These are phyloP conservation scores for Theristus sp. DNA, from an alignment of 2,888 invertebrate genomes.

Conservation along the genomic window DNA sequence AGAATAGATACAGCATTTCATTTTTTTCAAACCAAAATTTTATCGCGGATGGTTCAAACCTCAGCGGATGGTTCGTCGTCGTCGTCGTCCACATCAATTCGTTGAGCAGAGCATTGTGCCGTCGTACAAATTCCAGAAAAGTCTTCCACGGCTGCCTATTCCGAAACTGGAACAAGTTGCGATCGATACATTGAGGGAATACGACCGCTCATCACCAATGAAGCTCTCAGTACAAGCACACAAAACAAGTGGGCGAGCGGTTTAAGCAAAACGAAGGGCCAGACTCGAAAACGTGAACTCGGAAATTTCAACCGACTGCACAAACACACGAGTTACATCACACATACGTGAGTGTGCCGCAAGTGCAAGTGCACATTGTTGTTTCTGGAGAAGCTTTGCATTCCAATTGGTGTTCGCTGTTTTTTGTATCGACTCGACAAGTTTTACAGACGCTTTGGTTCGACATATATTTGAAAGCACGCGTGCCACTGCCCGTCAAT, in stretches of 20 bases:
- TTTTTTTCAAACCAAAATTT: too few relatives aligned
- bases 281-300: slow-evolving; percentile 20
- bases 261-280: slow-evolving; percentile 42
- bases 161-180: slow-evolving; percentile 66
- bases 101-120: slow-evolving; percentile 66
- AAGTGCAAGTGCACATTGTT: neutral
- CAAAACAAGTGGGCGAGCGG: slow-evolving; percentile 35
- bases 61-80: too few relatives aligned
- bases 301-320: slow-evolving; percentile 46
- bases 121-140: slow-evolving; percentile 80
- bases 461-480: slow-evolving; percentile 71
- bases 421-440: too few relatives aligned
- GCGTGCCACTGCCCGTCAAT: slow-evolving; percentile 70
- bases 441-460: slow-evolving; percentile 67
- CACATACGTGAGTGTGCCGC: slow-evolving; percentile 33
- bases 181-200: slow-evolving; percentile 54
- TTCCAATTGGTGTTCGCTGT: neutral
- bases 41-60: too few relatives aligned
- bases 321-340: slow-evolving; percentile 80
- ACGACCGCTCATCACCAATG: slow-evolving; percentile 48
- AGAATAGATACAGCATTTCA: too few relatives aligned
- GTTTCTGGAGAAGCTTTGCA: neutral
- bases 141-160: slow-evolving; percentile 70
- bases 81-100: slow-evolving; percentile 67
- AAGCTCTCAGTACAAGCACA: slow-evolving; percentile 38